These are phyloP conservation scores for Aphelinus certus DNA, from an alignment of 1,140 invertebrate species.

Conservation along the genomic window DNA sequence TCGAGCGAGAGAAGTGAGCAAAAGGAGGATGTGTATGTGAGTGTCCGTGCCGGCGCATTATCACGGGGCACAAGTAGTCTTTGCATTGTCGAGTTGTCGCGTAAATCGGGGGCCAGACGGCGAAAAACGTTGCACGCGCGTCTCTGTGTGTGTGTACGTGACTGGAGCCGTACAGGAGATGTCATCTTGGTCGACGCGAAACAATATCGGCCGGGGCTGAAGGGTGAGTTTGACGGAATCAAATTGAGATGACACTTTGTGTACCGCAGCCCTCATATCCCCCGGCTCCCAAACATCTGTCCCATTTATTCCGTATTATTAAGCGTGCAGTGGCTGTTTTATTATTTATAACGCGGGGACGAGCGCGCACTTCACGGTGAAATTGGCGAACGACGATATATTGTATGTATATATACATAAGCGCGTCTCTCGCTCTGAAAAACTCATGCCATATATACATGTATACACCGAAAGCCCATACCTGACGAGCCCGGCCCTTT, in stretches of 20 bases:
- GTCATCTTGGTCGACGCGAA: conserved; percentile 48
- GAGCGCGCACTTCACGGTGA: not conserved
- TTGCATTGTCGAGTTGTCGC: conserved; percentile 5
- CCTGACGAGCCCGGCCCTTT: not conserved
- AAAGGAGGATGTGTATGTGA: not conserved
- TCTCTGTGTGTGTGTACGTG: no score
- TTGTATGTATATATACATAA: not conserved
- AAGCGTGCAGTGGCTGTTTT: conserved; percentile 47
- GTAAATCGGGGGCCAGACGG: not conserved
- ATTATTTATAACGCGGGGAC: conserved; percentile 42
- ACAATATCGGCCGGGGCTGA: conserved; percentile 42
- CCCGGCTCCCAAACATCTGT: conserved; percentile 43
- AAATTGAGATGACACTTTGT: conserved; percentile 47
- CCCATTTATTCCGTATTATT: conserved; percentile 55
- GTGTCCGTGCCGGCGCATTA: conserved; percentile 19
- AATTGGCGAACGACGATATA: conserved; percentile 30
- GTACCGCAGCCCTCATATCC: conserved; percentile 29
- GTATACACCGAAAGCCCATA: no score
- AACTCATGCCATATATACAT: no score
- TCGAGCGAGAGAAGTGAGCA: not conserved
- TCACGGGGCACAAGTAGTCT: not conserved
- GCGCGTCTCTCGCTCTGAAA: not conserved
- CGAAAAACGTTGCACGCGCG: no score
- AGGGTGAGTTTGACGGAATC: conserved; percentile 39
- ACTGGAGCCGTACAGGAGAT: conserved; percentile 42